Percentiles rank a stretch among this genome's conserved stretches.
Evolutionary conservation across 1,140 invertebrate genomes (phyloP).

Genomic region (Cylas formicarius): DNA sequence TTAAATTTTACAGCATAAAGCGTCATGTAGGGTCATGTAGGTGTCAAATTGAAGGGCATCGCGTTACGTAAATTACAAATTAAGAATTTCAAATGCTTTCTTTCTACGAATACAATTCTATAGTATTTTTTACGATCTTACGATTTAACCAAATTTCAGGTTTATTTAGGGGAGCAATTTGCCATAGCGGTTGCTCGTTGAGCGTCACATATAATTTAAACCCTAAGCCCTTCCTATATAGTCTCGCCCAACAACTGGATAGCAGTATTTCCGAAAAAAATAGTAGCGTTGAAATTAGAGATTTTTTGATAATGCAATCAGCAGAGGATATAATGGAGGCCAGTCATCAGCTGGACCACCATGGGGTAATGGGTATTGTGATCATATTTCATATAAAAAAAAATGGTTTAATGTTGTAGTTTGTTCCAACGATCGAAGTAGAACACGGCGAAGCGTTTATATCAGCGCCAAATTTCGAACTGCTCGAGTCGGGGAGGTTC

Average conservation of each 20-base stretch:
- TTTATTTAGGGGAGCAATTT: constrained; percentile 14
- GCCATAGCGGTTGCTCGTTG: constrained; percentile 11
- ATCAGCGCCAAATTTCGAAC: constrained; percentile 13
- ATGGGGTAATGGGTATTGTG: no score
- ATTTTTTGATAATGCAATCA: neutral
- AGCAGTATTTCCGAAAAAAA: neutral
- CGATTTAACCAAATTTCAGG: no score
- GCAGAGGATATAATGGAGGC: neutral
- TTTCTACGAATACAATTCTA: no score
- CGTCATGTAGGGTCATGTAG: no score
- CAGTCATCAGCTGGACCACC: constrained; percentile 1
- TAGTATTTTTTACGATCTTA: no score
- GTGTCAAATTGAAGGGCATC: no score
- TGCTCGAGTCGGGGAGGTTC: constrained; percentile 7
- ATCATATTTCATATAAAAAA: no score
- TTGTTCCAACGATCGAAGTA: constrained; percentile 18
- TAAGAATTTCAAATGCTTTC: no score
- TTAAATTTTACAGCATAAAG: no score
- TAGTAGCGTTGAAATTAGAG: constrained; percentile 1
- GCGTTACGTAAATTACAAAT: no score
- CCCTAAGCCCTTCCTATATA: neutral
- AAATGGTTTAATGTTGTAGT: no score
- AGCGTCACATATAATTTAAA: neutral
- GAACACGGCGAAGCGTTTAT: constrained; percentile 18
- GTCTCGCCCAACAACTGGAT: constrained; percentile 1